These are phyloP conservation scores for Thysanoteuthis rhombus DNA, from an alignment of 2,888 invertebrate genomes.

Conservation along the genomic window DNA sequence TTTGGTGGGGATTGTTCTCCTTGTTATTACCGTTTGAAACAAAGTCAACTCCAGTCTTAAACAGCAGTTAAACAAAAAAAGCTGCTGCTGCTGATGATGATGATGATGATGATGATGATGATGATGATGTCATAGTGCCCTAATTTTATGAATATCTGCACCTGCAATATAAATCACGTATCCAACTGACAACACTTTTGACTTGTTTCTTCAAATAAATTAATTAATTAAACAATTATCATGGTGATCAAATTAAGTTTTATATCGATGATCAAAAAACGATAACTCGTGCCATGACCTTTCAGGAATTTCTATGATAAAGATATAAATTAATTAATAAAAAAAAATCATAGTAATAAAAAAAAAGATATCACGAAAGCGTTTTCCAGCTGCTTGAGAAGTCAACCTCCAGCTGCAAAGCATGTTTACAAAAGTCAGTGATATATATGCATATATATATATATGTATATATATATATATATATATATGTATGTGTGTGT, in stretches of 20 bases:
- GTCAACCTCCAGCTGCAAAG: not conserved
- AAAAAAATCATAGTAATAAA: not conserved
- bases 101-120: no score
- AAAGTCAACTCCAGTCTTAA: no score
- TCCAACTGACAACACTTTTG: not conserved
- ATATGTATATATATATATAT: no score
- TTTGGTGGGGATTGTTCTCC: no score
- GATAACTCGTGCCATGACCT: not conserved
- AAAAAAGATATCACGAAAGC: not conserved
- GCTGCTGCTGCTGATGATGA: no score
- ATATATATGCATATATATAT: not conserved
- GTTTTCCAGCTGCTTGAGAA: not conserved
- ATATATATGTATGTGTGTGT: no score
- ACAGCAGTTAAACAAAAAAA: no score
- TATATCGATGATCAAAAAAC: not conserved
- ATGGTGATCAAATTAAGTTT: not conserved
- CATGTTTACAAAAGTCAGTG: no score
- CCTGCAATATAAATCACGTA: no score
- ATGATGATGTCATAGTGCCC: no score
- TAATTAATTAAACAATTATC: not conserved
- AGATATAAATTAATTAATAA: not conserved
- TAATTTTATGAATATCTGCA: no score
- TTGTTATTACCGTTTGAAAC: no score
- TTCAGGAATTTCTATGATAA: not conserved
- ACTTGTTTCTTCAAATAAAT: not conserved